Evolutionary conservation across 2,113 vertebrate species (phyloP).

Genomic region (Taxidea taxus): DNA sequence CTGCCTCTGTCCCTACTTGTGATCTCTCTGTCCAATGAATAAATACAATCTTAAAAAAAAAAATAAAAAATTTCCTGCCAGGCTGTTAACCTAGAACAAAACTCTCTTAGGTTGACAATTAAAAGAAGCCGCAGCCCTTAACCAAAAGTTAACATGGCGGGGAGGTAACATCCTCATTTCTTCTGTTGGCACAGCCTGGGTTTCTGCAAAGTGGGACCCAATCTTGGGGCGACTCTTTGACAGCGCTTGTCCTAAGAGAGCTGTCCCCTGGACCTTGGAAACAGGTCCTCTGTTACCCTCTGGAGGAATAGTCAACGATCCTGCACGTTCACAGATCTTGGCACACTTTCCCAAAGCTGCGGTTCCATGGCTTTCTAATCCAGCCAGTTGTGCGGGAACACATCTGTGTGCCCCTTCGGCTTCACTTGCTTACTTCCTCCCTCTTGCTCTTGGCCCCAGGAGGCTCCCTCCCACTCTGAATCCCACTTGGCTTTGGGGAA

Average conservation of each 20-base stretch:
- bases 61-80: neutral
- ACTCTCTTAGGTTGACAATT: neutral
- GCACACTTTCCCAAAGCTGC: neutral
- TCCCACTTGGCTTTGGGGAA: neutral
- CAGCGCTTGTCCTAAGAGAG: neutral
- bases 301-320: neutral
- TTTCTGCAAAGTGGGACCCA: neutral
- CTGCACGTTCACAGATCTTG: neutral
- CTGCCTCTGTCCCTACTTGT: too few species aligned
- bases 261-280: neutral
- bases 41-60: too few species aligned
- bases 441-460: neutral
- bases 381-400: neutral
- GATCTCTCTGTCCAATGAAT: too few species aligned
- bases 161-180: neutral
- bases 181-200: neutral
- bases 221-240: neutral
- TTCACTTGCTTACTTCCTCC: neutral
- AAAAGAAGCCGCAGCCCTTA: neutral
- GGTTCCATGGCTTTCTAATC: neutral
- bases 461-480: neutral
- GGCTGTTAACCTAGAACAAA: neutral
- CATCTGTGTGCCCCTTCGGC: neutral
- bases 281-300: neutral
- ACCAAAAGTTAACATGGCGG: neutral